Evolutionary conservation across 1,140 invertebrate species (phyloP).

Genomic region (Drosophila prosaltans): DNA sequence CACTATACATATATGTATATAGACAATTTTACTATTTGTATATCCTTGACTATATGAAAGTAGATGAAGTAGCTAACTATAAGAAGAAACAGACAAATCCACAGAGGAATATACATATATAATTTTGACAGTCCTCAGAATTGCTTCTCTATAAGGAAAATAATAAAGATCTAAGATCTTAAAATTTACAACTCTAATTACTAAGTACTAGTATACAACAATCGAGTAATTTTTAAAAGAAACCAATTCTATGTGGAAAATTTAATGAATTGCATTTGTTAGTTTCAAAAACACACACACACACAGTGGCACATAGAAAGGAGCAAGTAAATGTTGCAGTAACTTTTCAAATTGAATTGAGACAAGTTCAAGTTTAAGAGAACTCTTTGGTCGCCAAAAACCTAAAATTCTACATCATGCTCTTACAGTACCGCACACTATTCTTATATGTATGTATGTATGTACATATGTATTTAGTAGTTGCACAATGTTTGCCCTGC

Average conservation of each 20-base stretch:
- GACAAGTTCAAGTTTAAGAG: conserved; percentile 22
- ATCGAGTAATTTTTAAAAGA: neutral
- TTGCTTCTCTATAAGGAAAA: too few relatives aligned
- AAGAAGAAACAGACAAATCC: too few relatives aligned
- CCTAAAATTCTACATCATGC: neutral
- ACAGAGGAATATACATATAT: too few relatives aligned
- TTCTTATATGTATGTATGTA: neutral
- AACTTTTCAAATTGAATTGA: conserved; percentile 72
- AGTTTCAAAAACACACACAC: conserved; percentile 30
- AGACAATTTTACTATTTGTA: too few relatives aligned
- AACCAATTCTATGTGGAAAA: neutral
- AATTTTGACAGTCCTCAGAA: too few relatives aligned
- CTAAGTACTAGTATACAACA: too few relatives aligned
- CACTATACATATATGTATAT: too few relatives aligned
- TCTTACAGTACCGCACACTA: neutral
- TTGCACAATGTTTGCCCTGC: conserved; percentile 61
- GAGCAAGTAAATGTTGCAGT: conserved; percentile 62
- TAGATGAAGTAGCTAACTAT: too few relatives aligned
- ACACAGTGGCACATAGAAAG: neutral
- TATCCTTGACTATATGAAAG: too few relatives aligned
- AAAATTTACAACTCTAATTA: too few relatives aligned
- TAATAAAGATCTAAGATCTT: too few relatives aligned
- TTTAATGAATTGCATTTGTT: conserved; percentile 62
- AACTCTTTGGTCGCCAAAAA: neutral
- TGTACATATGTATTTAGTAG: neutral